Evolutionary conservation across 2,888 invertebrate species (phyloP).

Genomic region (Brassicogethes aeneus): DNA sequence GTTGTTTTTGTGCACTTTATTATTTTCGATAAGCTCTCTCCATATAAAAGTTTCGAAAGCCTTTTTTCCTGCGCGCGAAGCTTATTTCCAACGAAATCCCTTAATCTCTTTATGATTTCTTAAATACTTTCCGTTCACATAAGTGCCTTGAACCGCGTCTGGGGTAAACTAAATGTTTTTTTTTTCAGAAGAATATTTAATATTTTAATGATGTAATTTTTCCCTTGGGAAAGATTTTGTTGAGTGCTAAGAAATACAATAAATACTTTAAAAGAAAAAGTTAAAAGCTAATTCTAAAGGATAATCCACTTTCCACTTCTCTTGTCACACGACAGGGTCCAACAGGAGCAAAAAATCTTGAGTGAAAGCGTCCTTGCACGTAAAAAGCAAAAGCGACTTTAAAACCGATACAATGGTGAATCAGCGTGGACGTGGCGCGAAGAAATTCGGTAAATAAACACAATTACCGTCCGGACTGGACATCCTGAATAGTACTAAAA

Average conservation of each 20-base stretch:
- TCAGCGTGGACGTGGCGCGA: slow-evolving; percentile 19
- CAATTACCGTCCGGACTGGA: slow-evolving; percentile 10
- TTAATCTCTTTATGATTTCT: slow-evolving; percentile 31
- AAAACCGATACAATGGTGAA: slow-evolving; percentile 25
- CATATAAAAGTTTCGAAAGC: slow-evolving; percentile 19
- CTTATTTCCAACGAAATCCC: slow-evolving; percentile 22
- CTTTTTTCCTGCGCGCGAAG: slow-evolving; percentile 18
- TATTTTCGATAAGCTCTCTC: slow-evolving; percentile 29
- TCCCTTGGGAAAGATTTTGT: too few species aligned
- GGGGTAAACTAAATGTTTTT: slow-evolving; percentile 3
- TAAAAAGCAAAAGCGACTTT: slow-evolving; percentile 14
- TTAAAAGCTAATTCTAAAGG: too few species aligned
- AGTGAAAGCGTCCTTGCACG: too few species aligned
- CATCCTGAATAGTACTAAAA: too few species aligned
- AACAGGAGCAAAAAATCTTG: too few species aligned
- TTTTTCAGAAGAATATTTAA: too few species aligned
- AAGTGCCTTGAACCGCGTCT: neutral
- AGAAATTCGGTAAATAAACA: slow-evolving; percentile 22
- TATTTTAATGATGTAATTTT: too few species aligned
- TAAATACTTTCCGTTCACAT: slow-evolving; percentile 15
- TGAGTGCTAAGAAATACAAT: too few species aligned
- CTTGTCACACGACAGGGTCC: too few species aligned
- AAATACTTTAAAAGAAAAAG: too few species aligned
- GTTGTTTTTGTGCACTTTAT: slow-evolving; percentile 15
- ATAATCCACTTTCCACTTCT: too few species aligned